Evolutionary conservation across 2,888 invertebrate species (phyloP).

Genomic region (Phania funesta): DNA sequence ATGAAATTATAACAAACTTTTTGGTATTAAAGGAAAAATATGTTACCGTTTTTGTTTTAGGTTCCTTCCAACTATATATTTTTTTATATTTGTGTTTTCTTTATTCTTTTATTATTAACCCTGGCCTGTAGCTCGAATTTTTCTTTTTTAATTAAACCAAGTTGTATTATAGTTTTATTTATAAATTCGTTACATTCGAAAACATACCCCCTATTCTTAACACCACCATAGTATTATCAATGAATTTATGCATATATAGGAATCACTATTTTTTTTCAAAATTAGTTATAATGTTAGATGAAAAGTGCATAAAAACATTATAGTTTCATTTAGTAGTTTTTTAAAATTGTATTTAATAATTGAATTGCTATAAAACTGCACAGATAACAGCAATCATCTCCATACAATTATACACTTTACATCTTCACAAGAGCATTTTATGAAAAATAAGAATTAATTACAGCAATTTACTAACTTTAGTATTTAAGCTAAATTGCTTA

Average conservation of each 20-base stretch:
- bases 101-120: no score
- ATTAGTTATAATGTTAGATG: conserved; percentile 15
- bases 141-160: background rate
- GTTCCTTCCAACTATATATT: no score
- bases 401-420: background rate
- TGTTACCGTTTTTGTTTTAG: no score
- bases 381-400: background rate
- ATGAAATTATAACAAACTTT: no score
- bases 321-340: conserved; percentile 21
- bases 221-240: conserved; percentile 14
- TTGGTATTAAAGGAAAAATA: no score
- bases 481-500: conserved; percentile 14
- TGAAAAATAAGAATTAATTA: conserved; percentile 12
- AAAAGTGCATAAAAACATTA: conserved; percentile 2
- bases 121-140: background rate
- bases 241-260: background rate
- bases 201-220: background rate
- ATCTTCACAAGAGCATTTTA: conserved; percentile 1
- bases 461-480: conserved; percentile 34
- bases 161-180: background rate
- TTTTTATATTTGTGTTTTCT: no score
- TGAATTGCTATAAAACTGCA: conserved; percentile 2
- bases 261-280: background rate
- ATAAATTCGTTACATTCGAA: background rate
- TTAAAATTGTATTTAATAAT: conserved; percentile 1